Evolutionary conservation across 2,113 vertebrate species (phyloP).

Genomic region (Rhinichthys klamathensis): DNA sequence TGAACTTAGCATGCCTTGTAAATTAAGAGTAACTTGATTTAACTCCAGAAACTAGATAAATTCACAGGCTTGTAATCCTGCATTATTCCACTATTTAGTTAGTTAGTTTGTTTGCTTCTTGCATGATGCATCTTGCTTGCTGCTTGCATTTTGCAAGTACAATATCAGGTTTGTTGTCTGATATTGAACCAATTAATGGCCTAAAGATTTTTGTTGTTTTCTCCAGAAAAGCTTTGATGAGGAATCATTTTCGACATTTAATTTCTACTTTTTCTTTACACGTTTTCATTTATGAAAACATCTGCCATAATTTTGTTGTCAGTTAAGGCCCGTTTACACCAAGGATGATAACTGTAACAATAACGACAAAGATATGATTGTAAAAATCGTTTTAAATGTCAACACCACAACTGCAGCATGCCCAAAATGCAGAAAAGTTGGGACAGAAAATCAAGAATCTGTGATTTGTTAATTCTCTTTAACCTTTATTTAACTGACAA

Average conservation of each 20-base stretch:
- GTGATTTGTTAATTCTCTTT: too few species aligned
- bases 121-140: not conserved
- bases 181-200: not conserved
- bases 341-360: too few species aligned
- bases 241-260: not conserved
- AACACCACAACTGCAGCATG: too few species aligned
- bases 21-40: not conserved
- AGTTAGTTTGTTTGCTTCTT: too few species aligned
- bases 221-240: not conserved
- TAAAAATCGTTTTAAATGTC: too few species aligned
- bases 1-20: not conserved
- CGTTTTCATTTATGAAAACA: not conserved
- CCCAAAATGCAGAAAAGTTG: too few species aligned
- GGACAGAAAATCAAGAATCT: too few species aligned
- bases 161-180: not conserved
- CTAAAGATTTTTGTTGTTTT: not conserved
- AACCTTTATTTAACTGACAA: too few species aligned
- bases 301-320: not conserved
- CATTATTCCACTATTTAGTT: not conserved
- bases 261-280: not conserved
- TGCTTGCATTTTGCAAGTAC: not conserved
- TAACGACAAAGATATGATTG: too few species aligned
- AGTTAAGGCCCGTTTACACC: too few species aligned
- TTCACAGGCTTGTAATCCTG: not conserved
- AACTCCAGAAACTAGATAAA: not conserved